Evolutionary conservation across 1,140 invertebrate genomes (phyloP).

Genomic region (Anagrus nilaparvatae): DNA sequence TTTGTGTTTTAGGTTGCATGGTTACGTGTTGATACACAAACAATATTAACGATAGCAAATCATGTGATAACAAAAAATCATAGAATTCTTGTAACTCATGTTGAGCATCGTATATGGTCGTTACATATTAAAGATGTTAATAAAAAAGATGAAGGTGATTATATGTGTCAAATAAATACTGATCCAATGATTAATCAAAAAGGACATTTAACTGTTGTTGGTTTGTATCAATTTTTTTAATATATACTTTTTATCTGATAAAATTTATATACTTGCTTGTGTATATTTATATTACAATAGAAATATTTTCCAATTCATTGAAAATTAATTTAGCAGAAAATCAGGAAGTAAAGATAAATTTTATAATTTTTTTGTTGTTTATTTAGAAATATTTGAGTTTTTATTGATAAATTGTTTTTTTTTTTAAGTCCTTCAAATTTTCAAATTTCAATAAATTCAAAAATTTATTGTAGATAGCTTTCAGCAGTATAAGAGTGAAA

Average conservation of each 20-base stretch:
- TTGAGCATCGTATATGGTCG: constrained; percentile 72
- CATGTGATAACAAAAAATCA: constrained; percentile 85
- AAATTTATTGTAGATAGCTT: no score
- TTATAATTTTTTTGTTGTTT: no score
- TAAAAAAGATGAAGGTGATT: constrained; percentile 69
- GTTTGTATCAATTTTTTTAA: constrained; percentile 44
- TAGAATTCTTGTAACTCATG: constrained; percentile 70
- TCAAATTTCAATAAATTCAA: no score
- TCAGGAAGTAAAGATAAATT: no score
- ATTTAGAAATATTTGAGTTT: no score
- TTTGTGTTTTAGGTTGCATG: constrained; percentile 78
- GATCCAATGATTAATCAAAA: constrained; percentile 84
- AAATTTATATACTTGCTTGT: no score
- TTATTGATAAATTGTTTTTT: no score
- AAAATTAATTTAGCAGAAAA: background rate
- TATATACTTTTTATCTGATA: constrained; percentile 3
- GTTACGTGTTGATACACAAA: constrained; percentile 81
- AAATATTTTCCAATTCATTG: constrained; percentile 2
- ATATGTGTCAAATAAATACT: constrained; percentile 87
- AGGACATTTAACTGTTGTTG: constrained; percentile 78
- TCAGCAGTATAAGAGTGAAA: no score
- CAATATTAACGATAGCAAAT: constrained; percentile 79
- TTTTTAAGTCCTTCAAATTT: no score
- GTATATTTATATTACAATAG: background rate
- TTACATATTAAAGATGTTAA: constrained; percentile 72